Conservation (phyloP, 2,797 vertebrate species). For the Anabas testudineus region DNA sequence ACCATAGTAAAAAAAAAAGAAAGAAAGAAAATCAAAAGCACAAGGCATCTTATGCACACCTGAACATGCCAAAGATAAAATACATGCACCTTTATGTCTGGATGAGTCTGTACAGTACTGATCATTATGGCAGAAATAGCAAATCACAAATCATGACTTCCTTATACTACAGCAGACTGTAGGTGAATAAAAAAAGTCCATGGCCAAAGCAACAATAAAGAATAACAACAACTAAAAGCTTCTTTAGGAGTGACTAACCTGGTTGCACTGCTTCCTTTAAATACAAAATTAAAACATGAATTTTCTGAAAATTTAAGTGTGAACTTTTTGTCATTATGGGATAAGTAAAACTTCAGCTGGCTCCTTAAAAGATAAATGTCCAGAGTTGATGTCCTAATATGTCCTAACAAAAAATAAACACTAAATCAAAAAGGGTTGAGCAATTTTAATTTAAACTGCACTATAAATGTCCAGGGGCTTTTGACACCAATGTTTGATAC, state of each 20-base stretch:
- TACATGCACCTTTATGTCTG: slow-evolving; percentile 4
- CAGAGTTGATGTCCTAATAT: background rate
- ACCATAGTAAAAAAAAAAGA: background rate
- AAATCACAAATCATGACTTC: background rate
- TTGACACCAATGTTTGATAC: background rate
- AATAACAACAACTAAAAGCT: background rate
- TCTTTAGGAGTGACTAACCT: background rate
- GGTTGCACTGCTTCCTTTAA: background rate
- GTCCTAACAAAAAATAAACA: background rate
- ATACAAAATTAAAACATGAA: background rate
- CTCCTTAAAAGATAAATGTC: slow-evolving; percentile 6
- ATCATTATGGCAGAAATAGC: background rate
- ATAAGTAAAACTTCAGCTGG: background rate
- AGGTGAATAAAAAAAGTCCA: background rate
- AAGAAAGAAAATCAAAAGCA: background rate
- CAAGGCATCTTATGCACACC: slow-evolving; percentile 12
- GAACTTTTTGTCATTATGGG: too few species aligned
- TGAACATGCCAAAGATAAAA: slow-evolving; percentile 6
- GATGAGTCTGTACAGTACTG: slow-evolving; percentile 12
- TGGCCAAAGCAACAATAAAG: background rate
- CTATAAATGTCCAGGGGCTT: background rate
- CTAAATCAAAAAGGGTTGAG: background rate
- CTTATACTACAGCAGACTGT: background rate
- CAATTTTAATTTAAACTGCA: slow-evolving; percentile 1
- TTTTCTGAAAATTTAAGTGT: background rate